phyloP scores from a whole-genome alignment of 2,797 vertebrate species.

The Syngnathus rostellatus region DNA sequence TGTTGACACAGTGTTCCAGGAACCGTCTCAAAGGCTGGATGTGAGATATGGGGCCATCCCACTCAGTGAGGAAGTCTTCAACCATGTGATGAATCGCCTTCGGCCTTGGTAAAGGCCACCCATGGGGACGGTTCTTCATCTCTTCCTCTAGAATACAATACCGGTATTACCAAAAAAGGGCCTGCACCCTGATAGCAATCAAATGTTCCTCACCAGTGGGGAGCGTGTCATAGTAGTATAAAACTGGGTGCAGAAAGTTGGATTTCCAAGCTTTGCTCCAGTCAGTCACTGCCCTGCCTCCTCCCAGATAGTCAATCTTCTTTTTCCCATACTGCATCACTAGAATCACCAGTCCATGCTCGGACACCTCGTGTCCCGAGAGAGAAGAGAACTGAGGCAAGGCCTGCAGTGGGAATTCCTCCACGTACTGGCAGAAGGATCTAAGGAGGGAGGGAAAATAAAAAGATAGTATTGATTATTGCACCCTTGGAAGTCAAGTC shows the following conservation, averaged over 20 bases:
- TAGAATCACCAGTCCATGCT: slow-evolving; percentile 78
- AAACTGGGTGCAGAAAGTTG: slow-evolving; percentile 92
- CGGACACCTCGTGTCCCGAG: slow-evolving; percentile 68
- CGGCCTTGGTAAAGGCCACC: slow-evolving; percentile 85
- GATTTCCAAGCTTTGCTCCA: slow-evolving; percentile 86
- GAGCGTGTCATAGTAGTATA: slow-evolving; percentile 83
- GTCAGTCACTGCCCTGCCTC: slow-evolving; percentile 80
- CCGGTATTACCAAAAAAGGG: not conserved
- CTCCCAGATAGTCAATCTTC: slow-evolving; percentile 85
- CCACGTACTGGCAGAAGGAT: slow-evolving; percentile 80
- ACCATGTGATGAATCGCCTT: slow-evolving; percentile 84
- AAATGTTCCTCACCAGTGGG: slow-evolving; percentile 75
- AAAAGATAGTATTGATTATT: not conserved
- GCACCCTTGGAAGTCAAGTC: no score
- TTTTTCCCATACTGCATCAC: slow-evolving; percentile 90
- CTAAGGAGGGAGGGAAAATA: slow-evolving; percentile 23
- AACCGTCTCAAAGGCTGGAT: slow-evolving; percentile 87
- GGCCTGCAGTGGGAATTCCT: slow-evolving; percentile 84
- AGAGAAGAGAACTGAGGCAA: slow-evolving; percentile 74
- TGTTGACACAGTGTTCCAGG: slow-evolving; percentile 85
- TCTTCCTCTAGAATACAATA: slow-evolving; percentile 71
- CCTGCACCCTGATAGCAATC: not conserved
- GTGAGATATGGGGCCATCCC: slow-evolving; percentile 84
- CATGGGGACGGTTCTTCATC: slow-evolving; percentile 73
- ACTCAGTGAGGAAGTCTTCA: slow-evolving; percentile 94